A percentile compares a stretch with the other conserved stretches of the same genome.
Evolutionary conservation across 2,797 vertebrate species (phyloP).

Genomic region (Hippopotamyrus pictus): DNA sequence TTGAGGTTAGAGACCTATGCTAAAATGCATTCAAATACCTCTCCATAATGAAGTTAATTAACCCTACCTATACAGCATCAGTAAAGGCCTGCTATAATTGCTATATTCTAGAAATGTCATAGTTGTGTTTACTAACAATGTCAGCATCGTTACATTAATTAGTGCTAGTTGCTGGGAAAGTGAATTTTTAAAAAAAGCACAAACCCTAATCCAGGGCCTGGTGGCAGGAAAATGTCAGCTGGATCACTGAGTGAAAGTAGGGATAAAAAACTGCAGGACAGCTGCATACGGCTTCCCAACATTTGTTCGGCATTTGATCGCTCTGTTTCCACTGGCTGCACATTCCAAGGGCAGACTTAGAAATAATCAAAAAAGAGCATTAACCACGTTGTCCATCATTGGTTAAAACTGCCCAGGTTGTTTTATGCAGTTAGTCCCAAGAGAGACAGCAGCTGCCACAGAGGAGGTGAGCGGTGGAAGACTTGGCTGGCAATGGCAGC

Average conservation of each 20-base stretch:
- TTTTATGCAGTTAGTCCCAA: background rate
- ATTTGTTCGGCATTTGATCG: background rate
- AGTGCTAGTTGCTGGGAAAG: background rate
- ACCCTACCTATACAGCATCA: background rate
- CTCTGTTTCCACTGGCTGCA: background rate
- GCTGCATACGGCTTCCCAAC: background rate
- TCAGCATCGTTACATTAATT: background rate
- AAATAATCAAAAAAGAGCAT: background rate
- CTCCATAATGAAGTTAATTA: background rate
- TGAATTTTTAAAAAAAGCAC: background rate
- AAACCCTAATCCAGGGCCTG: background rate
- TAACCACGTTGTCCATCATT: background rate
- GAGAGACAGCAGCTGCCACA: background rate
- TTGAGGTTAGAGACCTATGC: background rate
- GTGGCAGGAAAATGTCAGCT: background rate
- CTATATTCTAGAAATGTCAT: background rate
- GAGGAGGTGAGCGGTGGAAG: background rate
- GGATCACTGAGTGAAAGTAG: background rate
- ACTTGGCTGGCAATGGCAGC: background rate
- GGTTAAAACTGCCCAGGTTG: background rate
- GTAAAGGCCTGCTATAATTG: background rate
- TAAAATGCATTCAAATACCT: background rate
- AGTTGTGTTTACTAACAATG: background rate
- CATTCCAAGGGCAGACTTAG: background rate
- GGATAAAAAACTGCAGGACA: background rate